Conservation (phyloP, 2,888 invertebrate species). For the Tryphoninae sp. region DNA sequence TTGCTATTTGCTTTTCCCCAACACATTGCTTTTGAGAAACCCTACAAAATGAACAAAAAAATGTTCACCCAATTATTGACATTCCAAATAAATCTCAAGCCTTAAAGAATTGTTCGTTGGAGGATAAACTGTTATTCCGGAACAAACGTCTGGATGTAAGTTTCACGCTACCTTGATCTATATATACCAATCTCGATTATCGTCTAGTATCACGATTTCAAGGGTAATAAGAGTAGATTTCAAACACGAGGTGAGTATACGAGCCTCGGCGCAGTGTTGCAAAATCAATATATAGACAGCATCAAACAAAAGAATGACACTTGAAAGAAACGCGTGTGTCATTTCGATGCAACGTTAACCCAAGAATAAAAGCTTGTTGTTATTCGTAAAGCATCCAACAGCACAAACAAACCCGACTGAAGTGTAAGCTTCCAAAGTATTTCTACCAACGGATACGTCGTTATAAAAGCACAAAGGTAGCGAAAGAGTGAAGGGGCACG, state of each 20-base stretch:
- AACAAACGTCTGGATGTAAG: neutral
- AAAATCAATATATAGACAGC: constrained; percentile 40
- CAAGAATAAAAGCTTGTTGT: neutral
- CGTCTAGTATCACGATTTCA: neutral
- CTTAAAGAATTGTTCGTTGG: no score
- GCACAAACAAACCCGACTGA: neutral
- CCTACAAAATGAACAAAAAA: no score
- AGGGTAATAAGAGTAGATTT: constrained; percentile 5
- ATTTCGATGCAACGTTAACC: neutral
- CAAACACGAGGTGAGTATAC: neutral
- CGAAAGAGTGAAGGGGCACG: neutral
- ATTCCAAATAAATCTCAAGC: no score
- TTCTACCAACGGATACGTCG: neutral
- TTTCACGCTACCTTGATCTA: constrained; percentile 1
- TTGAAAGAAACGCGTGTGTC: neutral
- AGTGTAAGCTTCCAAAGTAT: constrained; percentile 19
- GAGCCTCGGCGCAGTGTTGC: constrained; percentile 5
- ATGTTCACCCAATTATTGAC: no score
- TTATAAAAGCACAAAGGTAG: neutral
- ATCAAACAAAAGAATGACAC: constrained; percentile 49
- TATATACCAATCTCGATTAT: constrained; percentile 7
- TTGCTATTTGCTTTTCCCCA: no score
- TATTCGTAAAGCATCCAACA: neutral
- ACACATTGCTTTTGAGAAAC: no score
- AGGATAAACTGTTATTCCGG: no score